Conservation (phyloP, 2,113 vertebrate genomes). For the Irena cyanogastra region DNA sequence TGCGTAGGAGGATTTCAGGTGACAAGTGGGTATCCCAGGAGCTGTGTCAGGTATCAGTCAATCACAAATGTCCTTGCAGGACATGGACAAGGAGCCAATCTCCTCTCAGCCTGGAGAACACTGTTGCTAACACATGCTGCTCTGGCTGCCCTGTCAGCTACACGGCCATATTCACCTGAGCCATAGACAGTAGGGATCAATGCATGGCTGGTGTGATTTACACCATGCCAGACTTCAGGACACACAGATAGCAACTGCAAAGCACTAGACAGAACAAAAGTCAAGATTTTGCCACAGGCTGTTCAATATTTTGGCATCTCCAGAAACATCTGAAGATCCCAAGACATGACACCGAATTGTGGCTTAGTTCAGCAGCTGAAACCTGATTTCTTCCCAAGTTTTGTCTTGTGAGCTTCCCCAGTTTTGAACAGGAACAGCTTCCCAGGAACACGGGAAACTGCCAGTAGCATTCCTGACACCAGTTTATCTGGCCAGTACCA, state of each 20-base stretch:
- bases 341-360: neutral
- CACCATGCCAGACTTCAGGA: neutral
- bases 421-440: neutral
- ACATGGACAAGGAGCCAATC: neutral
- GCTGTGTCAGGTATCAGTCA: neutral
- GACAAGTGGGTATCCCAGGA: neutral
- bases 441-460: neutral
- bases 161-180: fast-evolving
- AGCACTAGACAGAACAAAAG: neutral
- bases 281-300: neutral
- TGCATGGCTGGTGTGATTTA: neutral
- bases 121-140: neutral
- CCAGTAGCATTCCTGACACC: neutral
- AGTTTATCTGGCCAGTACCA: neutral
- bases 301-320: neutral
- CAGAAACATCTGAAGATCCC: neutral
- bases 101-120: neutral
- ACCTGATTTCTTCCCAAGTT: neutral
- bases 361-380: neutral
- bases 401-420: neutral
- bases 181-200: neutral
- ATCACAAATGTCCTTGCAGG: neutral
- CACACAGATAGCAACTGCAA: neutral
- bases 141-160: neutral
- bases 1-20: neutral